Percentiles rank a stretch among this genome's conserved stretches.
Evolutionary conservation across 2,113 vertebrate species (phyloP).

Genomic region (Chaetodon trifascialis): DNA sequence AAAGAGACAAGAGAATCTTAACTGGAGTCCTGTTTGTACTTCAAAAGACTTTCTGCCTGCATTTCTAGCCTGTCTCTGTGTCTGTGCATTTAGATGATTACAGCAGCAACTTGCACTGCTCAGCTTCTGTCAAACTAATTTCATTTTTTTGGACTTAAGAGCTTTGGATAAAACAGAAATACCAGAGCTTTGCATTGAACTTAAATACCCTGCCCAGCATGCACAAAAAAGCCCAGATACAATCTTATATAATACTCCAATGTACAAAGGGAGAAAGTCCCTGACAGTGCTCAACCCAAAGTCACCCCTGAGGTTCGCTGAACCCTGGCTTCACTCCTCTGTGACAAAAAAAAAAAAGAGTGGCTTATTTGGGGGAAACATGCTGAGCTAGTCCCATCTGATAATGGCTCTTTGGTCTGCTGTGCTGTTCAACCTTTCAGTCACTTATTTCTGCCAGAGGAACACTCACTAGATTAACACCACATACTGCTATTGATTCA

Average conservation of each 20-base stretch:
- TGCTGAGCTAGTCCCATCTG: conserved; percentile 67
- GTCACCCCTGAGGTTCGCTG: conserved; percentile 53
- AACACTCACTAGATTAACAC: conserved; percentile 77
- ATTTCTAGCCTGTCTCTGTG: background rate
- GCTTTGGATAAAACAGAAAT: conserved; percentile 15
- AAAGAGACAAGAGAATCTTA: background rate
- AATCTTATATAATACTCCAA: conserved; percentile 53
- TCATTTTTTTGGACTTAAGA: conserved; percentile 2
- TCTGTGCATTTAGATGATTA: conserved; percentile 19
- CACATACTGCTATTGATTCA: conserved; percentile 51
- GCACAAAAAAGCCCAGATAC: conserved; percentile 45
- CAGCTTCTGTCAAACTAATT: conserved; percentile 29
- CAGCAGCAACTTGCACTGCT: conserved; percentile 17
- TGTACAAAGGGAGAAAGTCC: conserved; percentile 53
- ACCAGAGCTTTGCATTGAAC: conserved; percentile 19
- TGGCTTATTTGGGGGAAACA: conserved; percentile 52
- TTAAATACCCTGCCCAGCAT: conserved; percentile 22
- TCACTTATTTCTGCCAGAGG: conserved; percentile 64
- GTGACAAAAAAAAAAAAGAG: background rate
- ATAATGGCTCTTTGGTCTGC: conserved; percentile 65
- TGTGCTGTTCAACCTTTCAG: conserved; percentile 65
- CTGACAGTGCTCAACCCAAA: conserved; percentile 63
- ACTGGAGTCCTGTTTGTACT: background rate
- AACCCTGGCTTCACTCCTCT: conserved; percentile 29
- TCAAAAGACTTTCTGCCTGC: background rate